Base-by-base conservation (phyloP, 2,797 vertebrate genomes). In the Enteromius radiatus region DNA sequence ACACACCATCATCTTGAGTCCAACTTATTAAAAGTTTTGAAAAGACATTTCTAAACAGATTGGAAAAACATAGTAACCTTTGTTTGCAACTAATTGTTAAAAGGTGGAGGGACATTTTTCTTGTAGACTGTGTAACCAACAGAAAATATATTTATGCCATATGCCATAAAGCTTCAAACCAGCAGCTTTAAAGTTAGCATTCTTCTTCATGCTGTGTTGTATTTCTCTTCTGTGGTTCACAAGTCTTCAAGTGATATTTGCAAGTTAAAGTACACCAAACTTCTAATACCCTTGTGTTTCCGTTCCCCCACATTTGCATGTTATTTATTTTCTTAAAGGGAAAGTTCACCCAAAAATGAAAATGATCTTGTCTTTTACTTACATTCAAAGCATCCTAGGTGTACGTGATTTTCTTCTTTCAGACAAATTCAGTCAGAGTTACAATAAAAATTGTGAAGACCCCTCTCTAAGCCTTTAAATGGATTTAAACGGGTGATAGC, bases 11-110 rank as follows among this genome's bases (percentile, higher is more conserved):
- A 38, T 38, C 43, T 26, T 28, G 6, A 52, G 41, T 23, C 36
- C 4, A 23, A 78, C 17, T 47, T 28, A 77, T 47, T 31, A 26
- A 47, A 10, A 31, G 38, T 43, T 77, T 45, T 45, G 10, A 47
- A 47, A 41, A 45, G 56, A 76, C 23, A 15, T 76, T 76, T 63
- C 15, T 10, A 76, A 76, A 76, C 75, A 43, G 59, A 63, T 19
- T 61, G 75, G 15, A 31, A 28, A 63, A 61, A 14, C 15, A 6
- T 11, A 12, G 45, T 47, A 70, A 43, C 15, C 6, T 45, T 64
- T 45, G 23, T 45, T 5, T 15, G 17, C 10, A 64, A 52, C 2
- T 4, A 26, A 49, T 4, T 49, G 15, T 28, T 31, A 31, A 71
- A 47, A 21, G 12, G 2, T 17, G 14, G 26, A 77, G 38, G 23